These are phyloP conservation scores for Ceyx cyanopectus DNA, from an alignment of 2,113 vertebrate species.

Conservation along the genomic window DNA sequence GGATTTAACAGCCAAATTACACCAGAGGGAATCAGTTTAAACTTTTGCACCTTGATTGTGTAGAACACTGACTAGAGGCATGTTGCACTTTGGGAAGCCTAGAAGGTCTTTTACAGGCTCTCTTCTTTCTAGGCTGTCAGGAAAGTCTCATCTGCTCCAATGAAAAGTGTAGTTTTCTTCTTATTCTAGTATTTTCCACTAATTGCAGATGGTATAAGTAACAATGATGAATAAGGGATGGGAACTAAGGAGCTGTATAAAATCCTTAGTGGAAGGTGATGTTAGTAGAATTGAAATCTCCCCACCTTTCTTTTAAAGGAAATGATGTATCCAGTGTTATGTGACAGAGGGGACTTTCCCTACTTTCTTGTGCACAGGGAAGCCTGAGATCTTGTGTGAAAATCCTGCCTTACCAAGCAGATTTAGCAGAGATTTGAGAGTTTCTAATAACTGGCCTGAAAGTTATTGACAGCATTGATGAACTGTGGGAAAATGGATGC, in stretches of 20 bases:
- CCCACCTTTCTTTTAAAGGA: not conserved
- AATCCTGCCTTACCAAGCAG: not conserved
- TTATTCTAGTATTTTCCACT: not conserved
- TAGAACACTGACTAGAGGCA: not conserved
- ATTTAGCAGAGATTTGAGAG: not conserved
- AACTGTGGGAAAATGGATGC: not conserved
- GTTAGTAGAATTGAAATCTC: not conserved
- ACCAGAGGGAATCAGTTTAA: not conserved
- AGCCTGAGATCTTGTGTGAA: not conserved
- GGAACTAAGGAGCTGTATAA: not conserved
- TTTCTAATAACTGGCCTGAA: not conserved
- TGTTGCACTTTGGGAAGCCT: not conserved
- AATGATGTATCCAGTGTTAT: rapidly evolving
- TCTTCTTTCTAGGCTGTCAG: not conserved
- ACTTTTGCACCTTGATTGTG: not conserved
- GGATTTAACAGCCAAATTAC: not conserved
- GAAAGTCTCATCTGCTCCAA: not conserved
- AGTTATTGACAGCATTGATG: not conserved
- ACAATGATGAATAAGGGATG: not conserved
- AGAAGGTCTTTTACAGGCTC: not conserved
- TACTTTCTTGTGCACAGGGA: not conserved
- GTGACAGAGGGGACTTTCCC: not conserved
- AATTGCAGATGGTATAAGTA: not conserved
- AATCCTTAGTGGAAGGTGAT: not conserved
- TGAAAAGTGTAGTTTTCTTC: not conserved